A percentile compares a stretch with the other conserved stretches of the same genome.
phyloP scores from a whole-genome alignment of 2,888 invertebrate genomes.

The Agonopterix arenella region DNA sequence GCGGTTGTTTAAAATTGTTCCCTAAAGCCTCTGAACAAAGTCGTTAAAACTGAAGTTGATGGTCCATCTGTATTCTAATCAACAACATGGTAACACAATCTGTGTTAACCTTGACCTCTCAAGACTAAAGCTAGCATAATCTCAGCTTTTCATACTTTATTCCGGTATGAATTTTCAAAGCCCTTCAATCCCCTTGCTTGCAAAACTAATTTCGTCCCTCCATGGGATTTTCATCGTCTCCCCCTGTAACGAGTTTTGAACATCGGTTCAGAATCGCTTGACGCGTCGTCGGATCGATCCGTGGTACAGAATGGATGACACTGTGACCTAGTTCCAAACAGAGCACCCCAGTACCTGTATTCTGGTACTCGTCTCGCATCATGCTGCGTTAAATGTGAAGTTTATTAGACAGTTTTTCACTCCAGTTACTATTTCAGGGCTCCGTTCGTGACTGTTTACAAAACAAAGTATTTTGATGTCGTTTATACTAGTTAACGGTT shows the following conservation, averaged over 20 bases:
- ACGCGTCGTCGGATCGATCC: slow-evolving; percentile 14
- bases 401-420: neutral
- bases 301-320: slow-evolving; percentile 31
- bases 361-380: neutral
- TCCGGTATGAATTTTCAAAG: too few species aligned
- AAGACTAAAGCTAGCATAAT: too few species aligned
- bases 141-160: too few species aligned
- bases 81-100: too few species aligned
- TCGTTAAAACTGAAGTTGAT: too few species aligned
- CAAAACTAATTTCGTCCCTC: neutral
- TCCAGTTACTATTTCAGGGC: neutral
- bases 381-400: neutral
- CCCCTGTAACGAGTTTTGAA: slow-evolving; percentile 3
- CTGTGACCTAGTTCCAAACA: slow-evolving; percentile 46
- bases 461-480: too few species aligned
- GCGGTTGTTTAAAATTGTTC: neutral
- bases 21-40: too few species aligned
- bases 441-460: too few species aligned
- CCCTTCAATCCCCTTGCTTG: too few species aligned
- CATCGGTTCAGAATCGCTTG: slow-evolving; percentile 16
- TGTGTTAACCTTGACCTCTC: too few species aligned
- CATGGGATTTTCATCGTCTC: slow-evolving; percentile 15
- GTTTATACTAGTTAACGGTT: too few species aligned
- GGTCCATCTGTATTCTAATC: too few species aligned
- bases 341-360: neutral